These are phyloP conservation scores for Takifugu rubripes DNA, from an alignment of 2,797 vertebrate genomes.

Conservation along the genomic window DNA sequence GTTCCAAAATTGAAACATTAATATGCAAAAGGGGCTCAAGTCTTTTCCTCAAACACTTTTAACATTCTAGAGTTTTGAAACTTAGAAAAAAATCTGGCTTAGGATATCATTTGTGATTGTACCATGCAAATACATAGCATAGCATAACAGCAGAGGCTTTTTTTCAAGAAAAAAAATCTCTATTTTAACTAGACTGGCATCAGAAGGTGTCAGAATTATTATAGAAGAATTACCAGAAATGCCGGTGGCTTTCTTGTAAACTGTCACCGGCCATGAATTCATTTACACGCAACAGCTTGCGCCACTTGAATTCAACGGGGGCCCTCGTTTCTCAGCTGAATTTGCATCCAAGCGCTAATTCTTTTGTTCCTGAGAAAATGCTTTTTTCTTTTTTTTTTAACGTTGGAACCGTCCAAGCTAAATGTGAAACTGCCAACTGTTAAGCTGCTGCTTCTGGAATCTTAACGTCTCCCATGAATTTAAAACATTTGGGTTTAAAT, in stretches of 20 bases:
- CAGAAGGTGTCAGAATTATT: no score
- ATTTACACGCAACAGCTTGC: slow-evolving; percentile 62
- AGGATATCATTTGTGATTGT: slow-evolving; percentile 22
- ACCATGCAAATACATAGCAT: neutral
- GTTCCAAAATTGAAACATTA: slow-evolving; percentile 56
- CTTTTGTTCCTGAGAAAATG: slow-evolving; percentile 27
- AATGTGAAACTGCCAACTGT: slow-evolving; percentile 10
- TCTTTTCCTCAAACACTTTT: slow-evolving; percentile 64
- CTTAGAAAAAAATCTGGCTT: slow-evolving; percentile 29
- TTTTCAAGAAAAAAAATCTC: no score
- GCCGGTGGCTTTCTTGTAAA: slow-evolving; percentile 25
- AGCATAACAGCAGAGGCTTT: no score
- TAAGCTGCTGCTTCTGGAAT: slow-evolving; percentile 3
- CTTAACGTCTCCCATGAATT: slow-evolving; percentile 7
- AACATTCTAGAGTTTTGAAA: slow-evolving; percentile 52
- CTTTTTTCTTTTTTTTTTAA: slow-evolving; percentile 3
- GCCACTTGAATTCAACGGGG: slow-evolving; percentile 47
- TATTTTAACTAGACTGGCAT: no score
- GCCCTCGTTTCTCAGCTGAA: slow-evolving; percentile 21
- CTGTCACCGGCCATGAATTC: slow-evolving; percentile 46
- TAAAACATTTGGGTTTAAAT: slow-evolving; percentile 18
- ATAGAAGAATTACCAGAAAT: slow-evolving; percentile 5
- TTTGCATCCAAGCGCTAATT: slow-evolving; percentile 40
- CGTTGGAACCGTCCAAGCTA: slow-evolving; percentile 17
- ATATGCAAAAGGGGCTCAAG: slow-evolving; percentile 56